Conservation (phyloP, 1,140 invertebrate species). For the Paralvinella palmiformis region DNA sequence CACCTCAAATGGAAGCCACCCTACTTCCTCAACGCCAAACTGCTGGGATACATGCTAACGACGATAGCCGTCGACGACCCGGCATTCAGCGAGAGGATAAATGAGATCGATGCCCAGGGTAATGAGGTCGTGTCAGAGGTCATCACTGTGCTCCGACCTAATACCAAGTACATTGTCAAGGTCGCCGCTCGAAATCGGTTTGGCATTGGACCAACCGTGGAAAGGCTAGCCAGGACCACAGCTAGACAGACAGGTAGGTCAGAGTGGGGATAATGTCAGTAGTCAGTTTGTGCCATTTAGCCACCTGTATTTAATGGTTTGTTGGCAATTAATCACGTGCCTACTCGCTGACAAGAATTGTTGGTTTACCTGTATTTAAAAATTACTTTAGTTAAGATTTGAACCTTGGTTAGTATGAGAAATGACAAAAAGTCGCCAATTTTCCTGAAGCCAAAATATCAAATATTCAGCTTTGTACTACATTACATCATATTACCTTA, state of each 20-base stretch:
- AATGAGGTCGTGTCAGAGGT: constrained; percentile 48
- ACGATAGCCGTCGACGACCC: constrained; percentile 29
- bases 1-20: constrained; percentile 83
- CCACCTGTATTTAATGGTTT: too few species aligned
- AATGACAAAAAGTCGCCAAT: too few species aligned
- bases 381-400: too few species aligned
- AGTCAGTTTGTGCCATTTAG: too few species aligned
- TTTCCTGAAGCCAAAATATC: too few species aligned
- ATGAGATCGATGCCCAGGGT: constrained; percentile 68
- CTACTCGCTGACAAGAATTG: too few species aligned
- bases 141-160: constrained; percentile 68
- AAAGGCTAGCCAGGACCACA: constrained; percentile 61
- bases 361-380: too few species aligned
- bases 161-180: constrained; percentile 68
- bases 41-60: constrained; percentile 70
- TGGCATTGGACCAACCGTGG: constrained; percentile 68
- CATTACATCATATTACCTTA: too few species aligned
- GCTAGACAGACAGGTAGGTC: constrained; percentile 59
- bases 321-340: too few species aligned
- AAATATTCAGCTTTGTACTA: too few species aligned
- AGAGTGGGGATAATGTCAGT: too few species aligned
- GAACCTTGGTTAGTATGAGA: too few species aligned
- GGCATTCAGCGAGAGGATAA: constrained; percentile 37
- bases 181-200: constrained; percentile 72
- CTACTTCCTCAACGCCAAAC: constrained; percentile 74